Percentiles rank a stretch among this genome's conserved stretches.
Conservation (phyloP, 2,113 vertebrate genomes). For the Lichenostomus cassidix region DNA sequence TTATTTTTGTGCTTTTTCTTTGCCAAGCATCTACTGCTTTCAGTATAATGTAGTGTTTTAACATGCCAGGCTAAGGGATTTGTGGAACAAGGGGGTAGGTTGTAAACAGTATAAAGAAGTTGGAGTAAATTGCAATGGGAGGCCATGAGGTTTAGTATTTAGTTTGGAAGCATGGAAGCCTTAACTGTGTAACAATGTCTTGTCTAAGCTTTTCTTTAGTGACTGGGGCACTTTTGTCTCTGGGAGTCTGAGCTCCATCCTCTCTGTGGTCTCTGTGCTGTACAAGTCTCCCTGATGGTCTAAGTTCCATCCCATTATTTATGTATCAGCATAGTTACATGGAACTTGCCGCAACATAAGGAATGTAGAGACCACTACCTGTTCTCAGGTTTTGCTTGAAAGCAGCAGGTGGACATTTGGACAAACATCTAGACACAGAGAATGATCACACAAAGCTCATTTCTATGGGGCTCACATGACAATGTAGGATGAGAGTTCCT, state of each 20-base stretch:
- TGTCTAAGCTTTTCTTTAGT: background rate
- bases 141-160: background rate
- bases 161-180: background rate
- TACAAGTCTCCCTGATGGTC: background rate
- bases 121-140: background rate
- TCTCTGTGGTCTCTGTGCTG: background rate
- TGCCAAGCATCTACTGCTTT: background rate
- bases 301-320: background rate
- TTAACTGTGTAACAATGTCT: background rate
- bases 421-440: background rate
- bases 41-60: background rate
- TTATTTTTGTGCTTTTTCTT: background rate
- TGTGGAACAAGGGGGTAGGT: background rate
- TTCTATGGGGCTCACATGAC: fast-evolving
- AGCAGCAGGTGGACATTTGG: background rate
- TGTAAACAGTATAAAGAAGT: background rate
- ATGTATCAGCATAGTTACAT: background rate
- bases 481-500: background rate
- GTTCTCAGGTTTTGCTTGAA: background rate
- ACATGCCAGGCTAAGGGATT: background rate
- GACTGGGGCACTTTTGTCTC: background rate
- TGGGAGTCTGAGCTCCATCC: background rate
- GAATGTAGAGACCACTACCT: background rate
- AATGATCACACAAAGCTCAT: fast-evolving
- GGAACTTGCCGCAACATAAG: background rate